Conservation (phyloP, 2,113 vertebrate species). For the Entelurus aequoreus region DNA sequence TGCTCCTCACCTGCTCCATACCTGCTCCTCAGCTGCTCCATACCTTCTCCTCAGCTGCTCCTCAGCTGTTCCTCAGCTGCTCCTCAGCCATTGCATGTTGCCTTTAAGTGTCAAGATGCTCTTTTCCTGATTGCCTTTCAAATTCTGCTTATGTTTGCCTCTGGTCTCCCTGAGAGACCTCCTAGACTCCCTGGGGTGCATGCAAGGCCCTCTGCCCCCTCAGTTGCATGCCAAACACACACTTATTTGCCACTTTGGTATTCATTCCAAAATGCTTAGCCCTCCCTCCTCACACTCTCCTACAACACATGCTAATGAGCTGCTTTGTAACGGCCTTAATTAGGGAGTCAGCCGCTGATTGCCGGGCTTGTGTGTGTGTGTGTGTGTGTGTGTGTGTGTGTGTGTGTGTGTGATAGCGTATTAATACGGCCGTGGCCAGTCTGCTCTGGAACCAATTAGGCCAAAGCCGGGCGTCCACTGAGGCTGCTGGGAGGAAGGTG, state of each 20-base stretch:
- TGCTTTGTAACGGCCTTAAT: constrained; percentile 97
- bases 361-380: constrained; percentile 85
- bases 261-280: constrained; percentile 72
- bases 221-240: constrained; percentile 75
- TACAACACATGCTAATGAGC: constrained; percentile 96
- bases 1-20: too few species aligned
- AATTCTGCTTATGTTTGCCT: constrained; percentile 98
- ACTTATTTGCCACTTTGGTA: constrained; percentile 46
- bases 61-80: too few species aligned
- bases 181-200: constrained; percentile 92
- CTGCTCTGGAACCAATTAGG: constrained; percentile 99
- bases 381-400: constrained; percentile 68
- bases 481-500: constrained; percentile 77
- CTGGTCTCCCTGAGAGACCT: constrained; percentile 79
- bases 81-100: constrained; percentile 54
- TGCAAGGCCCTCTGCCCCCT: constrained; percentile 82
- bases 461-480: constrained; percentile 75
- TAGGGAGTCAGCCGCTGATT: constrained; percentile 95
- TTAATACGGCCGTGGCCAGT: constrained; percentile 80
- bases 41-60: too few species aligned
- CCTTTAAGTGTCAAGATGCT: constrained; percentile 62
- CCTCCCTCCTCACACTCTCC: constrained; percentile 50
- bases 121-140: constrained; percentile 96
- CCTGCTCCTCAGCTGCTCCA: too few species aligned
- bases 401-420: constrained; percentile 53